A percentile compares a stretch with the other conserved stretches of the same genome.
Conservation (phyloP, 2,888 invertebrate genomes). For the Orchestes rusci region DNA sequence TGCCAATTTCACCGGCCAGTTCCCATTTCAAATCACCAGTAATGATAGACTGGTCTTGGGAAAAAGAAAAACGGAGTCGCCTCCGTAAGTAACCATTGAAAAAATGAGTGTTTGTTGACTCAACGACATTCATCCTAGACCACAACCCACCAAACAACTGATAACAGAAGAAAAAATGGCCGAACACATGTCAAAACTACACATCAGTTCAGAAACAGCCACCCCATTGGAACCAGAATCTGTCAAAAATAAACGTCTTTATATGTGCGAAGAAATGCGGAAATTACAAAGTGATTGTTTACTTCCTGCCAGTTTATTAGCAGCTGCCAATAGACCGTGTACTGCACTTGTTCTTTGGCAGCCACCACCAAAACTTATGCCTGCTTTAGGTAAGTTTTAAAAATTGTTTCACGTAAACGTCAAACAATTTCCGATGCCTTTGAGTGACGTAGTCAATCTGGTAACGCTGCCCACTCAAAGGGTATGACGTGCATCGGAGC, state of each 20-base stretch:
- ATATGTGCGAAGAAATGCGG: conserved; percentile 65
- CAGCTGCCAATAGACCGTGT: conserved; percentile 57
- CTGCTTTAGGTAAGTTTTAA: neutral
- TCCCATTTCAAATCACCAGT: too few relatives aligned
- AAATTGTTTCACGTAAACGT: too few relatives aligned
- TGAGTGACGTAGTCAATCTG: too few relatives aligned
- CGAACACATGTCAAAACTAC: conserved; percentile 67
- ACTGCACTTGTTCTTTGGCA: conserved; percentile 79
- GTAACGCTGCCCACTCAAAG: too few relatives aligned
- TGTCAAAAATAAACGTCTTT: conserved; percentile 42
- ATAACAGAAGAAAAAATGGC: conserved; percentile 83
- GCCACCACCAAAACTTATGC: conserved; percentile 46
- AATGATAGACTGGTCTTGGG: too few relatives aligned
- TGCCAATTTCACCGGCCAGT: too few relatives aligned
- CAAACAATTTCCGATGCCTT: too few relatives aligned
- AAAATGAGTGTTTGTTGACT: too few relatives aligned
- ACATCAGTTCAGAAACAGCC: conserved; percentile 51
- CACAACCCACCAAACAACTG: conserved; percentile 56
- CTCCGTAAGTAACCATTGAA: too few relatives aligned
- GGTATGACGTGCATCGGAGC: too few relatives aligned
- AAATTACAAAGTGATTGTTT: conserved; percentile 58
- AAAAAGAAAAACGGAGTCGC: too few relatives aligned
- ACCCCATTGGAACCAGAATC: conserved; percentile 34
- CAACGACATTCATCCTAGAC: too few relatives aligned
- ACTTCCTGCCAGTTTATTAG: conserved; percentile 58